These are phyloP conservation scores for Addax nasomaculatus DNA, from an alignment of 2,113 vertebrate genomes.

Conservation along the genomic window DNA sequence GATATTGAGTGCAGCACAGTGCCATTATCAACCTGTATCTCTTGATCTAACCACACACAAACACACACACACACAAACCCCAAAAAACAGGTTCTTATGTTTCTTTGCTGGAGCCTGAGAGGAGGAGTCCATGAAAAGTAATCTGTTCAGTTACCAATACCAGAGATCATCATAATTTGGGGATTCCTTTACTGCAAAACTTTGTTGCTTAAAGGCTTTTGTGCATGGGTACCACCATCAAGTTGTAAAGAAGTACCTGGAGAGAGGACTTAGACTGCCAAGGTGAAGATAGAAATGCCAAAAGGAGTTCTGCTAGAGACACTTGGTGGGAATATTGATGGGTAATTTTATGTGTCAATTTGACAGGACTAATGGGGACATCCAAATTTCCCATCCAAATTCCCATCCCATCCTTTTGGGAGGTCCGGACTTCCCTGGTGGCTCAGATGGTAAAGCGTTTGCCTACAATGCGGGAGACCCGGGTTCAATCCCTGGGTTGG, in stretches of 20 bases:
- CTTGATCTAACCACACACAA: background rate
- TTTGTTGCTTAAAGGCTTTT: background rate
- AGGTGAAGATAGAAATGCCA: background rate
- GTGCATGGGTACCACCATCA: background rate
- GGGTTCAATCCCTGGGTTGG: no score
- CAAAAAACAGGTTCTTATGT: background rate
- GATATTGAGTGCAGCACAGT: accelerated
- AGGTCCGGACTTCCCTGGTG: no score
- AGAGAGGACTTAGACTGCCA: background rate
- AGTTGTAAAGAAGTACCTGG: background rate
- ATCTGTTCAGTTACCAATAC: background rate
- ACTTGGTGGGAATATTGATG: background rate
- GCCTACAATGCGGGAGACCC: no score
- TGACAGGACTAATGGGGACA: no score
- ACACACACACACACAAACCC: no score
- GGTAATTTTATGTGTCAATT: background rate
- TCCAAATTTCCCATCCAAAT: no score
- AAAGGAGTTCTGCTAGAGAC: background rate
- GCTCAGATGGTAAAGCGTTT: no score
- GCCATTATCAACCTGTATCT: background rate
- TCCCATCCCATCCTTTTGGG: no score
- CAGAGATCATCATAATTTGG: background rate
- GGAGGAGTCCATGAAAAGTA: background rate
- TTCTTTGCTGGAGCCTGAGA: background rate
- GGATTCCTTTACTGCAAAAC: background rate